These are phyloP conservation scores for Dasypogon diadema DNA, from an alignment of 2,888 invertebrate species.

Conservation along the genomic window DNA sequence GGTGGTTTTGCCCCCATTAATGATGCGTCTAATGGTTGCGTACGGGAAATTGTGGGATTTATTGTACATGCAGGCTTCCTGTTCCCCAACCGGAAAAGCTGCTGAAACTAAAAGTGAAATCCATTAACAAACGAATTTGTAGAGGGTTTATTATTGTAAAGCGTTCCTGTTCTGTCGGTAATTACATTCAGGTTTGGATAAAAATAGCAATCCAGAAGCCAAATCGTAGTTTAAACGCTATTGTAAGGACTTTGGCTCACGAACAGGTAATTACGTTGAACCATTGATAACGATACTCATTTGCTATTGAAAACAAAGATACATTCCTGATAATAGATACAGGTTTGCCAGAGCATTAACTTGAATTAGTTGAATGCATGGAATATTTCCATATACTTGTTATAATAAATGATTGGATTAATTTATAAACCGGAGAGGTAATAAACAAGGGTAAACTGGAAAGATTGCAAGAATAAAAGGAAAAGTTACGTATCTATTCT, in stretches of 20 bases:
- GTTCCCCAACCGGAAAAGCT: constrained; percentile 13
- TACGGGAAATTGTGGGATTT: constrained; percentile 41
- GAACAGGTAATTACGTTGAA: not conserved
- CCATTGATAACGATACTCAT: not conserved
- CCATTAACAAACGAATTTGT: constrained; percentile 41
- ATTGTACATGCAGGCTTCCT: constrained; percentile 20
- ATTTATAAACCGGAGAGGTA: too few relatives aligned
- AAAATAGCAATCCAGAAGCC: constrained; percentile 29
- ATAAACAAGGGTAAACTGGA: too few relatives aligned
- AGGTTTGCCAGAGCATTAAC: not conserved
- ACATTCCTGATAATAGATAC: not conserved
- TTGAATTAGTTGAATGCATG: too few relatives aligned
- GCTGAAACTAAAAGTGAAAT: constrained; percentile 41
- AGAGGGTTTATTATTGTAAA: not conserved
- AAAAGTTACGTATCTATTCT: too few relatives aligned
- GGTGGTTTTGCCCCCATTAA: constrained; percentile 51
- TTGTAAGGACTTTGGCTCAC: constrained; percentile 6
- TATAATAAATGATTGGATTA: too few relatives aligned
- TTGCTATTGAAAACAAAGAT: not conserved
- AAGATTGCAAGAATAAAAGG: too few relatives aligned
- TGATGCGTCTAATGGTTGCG: constrained; percentile 46
- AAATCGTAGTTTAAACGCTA: constrained; percentile 26
- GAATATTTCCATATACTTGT: too few relatives aligned
- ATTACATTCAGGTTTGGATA: constrained; percentile 3
- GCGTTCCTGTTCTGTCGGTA: not conserved